Evolutionary conservation across 2,888 invertebrate species (phyloP).

Genomic region (Xestia xanthographa): DNA sequence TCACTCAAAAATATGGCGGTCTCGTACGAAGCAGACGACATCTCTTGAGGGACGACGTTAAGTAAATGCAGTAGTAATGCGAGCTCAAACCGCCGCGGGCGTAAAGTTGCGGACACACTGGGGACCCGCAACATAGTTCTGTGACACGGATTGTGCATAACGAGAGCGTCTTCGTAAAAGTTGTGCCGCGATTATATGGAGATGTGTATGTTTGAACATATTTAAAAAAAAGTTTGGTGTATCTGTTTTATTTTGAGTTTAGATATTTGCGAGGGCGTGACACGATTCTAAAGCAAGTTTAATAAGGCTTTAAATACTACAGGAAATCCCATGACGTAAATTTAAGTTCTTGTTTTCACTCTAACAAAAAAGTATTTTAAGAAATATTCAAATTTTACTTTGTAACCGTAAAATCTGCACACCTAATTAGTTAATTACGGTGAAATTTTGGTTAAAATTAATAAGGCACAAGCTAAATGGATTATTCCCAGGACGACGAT

Average conservation of each 20-base stretch:
- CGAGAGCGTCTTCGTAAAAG: slow-evolving; percentile 52
- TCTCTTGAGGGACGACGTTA: slow-evolving; percentile 50
- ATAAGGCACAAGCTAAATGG: slow-evolving; percentile 15
- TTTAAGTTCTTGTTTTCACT: background rate
- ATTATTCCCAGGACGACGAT: slow-evolving; percentile 36
- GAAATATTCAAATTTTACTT: background rate
- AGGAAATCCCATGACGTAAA: background rate
- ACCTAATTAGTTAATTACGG: slow-evolving; percentile 8
- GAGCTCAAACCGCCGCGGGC: slow-evolving; percentile 46
- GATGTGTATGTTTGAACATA: slow-evolving; percentile 22
- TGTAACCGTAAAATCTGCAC: background rate
- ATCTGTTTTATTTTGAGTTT: background rate
- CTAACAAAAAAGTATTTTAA: background rate
- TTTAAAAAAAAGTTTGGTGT: slow-evolving; percentile 9
- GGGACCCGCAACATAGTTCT: slow-evolving; percentile 45
- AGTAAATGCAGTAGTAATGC: slow-evolving; percentile 64
- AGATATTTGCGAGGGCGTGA: background rate
- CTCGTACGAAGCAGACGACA: slow-evolving; percentile 43
- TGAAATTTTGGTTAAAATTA: slow-evolving; percentile 30
- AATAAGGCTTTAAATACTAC: background rate
- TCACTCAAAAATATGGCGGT: slow-evolving; percentile 49
- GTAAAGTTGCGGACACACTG: slow-evolving; percentile 57
- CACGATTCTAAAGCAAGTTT: background rate
- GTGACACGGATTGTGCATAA: slow-evolving; percentile 61
- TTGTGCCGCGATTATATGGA: slow-evolving; percentile 39